A percentile compares a stretch with the other conserved stretches of the same genome.
Conservation (phyloP, 2,888 invertebrate genomes). For the Drosophila quinaria region DNA sequence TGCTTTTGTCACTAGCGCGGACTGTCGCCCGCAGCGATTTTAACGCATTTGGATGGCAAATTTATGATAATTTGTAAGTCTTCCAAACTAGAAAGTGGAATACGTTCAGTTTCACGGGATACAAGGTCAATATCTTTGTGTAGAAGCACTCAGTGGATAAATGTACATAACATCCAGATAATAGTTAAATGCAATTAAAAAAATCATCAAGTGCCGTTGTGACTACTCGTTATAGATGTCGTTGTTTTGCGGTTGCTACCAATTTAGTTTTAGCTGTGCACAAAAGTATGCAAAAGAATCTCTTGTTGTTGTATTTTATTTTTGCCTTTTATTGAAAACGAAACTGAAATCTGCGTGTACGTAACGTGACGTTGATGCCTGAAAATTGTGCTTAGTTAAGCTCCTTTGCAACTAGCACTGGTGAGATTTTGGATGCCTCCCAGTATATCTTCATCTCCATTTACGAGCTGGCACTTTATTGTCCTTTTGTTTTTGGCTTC, state of each 20-base stretch:
- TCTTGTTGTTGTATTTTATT: background rate
- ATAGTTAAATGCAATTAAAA: background rate
- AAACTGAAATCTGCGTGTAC: background rate
- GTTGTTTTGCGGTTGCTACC: background rate
- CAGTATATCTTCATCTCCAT: constrained; percentile 22
- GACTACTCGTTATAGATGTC: background rate
- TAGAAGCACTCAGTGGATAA: background rate
- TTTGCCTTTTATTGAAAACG: background rate
- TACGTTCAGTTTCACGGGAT: background rate
- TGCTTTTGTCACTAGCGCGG: too few relatives aligned
- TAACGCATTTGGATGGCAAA: background rate
- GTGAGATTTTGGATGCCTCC: constrained; percentile 22
- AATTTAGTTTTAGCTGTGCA: background rate
- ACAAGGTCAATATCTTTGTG: background rate
- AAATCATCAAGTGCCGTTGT: background rate
- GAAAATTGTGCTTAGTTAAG: constrained; percentile 63
- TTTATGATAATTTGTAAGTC: background rate
- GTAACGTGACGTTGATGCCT: constrained; percentile 12
- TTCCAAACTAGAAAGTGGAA: background rate
- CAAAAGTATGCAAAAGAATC: background rate
- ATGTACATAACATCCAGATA: background rate
- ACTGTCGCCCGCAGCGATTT: background rate
- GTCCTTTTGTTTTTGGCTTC: constrained; percentile 69
- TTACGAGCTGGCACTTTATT: constrained; percentile 74
- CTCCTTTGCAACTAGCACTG: constrained; percentile 47